A percentile compares a stretch with the other conserved stretches of the same genome.
Conservation (phyloP, 2,888 invertebrate genomes). For the Scelioninae gen. 1 region DNA sequence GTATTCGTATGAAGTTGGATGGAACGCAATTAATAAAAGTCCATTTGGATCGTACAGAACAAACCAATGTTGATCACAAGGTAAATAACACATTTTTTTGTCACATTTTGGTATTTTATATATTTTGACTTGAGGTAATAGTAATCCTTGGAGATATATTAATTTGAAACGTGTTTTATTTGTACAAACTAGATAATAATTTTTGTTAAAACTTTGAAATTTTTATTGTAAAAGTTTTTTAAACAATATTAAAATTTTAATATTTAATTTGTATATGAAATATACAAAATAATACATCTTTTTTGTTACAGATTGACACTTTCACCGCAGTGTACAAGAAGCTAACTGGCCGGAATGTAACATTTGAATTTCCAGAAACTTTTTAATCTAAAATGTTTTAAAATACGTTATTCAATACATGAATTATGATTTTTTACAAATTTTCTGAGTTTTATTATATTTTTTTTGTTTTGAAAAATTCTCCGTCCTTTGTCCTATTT, state of each 20-base stretch:
- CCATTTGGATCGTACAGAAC: constrained; percentile 98
- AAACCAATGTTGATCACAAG: constrained; percentile 99
- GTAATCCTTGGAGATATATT: not conserved
- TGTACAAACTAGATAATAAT: no score
- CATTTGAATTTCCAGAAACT: constrained; percentile 99
- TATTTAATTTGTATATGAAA: not conserved
- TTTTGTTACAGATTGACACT: constrained; percentile 92
- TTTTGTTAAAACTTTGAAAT: no score
- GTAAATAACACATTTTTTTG: constrained; percentile 85
- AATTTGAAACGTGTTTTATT: not conserved
- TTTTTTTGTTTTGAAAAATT: no score
- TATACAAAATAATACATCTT: not conserved
- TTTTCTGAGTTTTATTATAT: no score
- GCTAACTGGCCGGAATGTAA: constrained; percentile 98
- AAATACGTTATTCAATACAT: not conserved
- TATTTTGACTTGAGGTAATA: not conserved
- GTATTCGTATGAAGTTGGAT: constrained; percentile 97
- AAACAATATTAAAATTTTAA: no score
- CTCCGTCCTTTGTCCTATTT: no score
- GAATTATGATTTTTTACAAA: no score
- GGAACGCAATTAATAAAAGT: constrained; percentile 98
- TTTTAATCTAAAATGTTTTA: constrained; percentile 84
- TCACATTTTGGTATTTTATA: not conserved
- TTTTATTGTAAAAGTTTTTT: no score
- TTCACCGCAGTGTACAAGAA: constrained; percentile 99